Conservation (phyloP, 2,797 vertebrate species). For the Neosilurus mollespiculum region DNA sequence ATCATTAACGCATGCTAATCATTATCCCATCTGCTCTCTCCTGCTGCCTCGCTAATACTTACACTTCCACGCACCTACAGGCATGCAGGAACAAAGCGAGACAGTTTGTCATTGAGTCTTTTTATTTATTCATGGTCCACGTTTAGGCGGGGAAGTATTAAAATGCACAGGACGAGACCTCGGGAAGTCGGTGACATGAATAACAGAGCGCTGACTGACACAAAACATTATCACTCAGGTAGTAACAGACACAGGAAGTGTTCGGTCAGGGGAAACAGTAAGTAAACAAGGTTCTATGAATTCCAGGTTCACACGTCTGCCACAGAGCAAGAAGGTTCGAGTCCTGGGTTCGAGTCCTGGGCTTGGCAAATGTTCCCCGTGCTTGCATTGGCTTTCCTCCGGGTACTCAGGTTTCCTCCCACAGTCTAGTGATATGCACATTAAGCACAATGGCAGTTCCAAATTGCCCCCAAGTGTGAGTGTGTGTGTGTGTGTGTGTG, state of each 20-base stretch:
- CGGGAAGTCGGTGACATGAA: not conserved
- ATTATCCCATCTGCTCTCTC: slow-evolving; percentile 23
- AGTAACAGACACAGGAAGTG: not conserved
- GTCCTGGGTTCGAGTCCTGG: no score
- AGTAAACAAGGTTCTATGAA: not conserved
- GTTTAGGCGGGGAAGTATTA: not conserved
- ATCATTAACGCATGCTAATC: slow-evolving; percentile 26
- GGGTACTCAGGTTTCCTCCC: no score
- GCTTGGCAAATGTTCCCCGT: no score
- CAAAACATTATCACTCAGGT: not conserved
- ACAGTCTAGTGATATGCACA: no score
- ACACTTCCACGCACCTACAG: not conserved
- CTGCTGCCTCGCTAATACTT: not conserved
- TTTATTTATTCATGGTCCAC: slow-evolving; percentile 17
- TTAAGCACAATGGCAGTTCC: no score
- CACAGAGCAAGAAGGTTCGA: no score
- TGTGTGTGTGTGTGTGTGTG: no score
- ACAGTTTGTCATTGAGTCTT: not conserved
- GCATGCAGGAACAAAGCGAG: not conserved
- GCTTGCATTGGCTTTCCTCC: no score
- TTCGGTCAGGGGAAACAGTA: not conserved
- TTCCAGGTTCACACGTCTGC: not conserved
- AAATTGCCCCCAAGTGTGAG: no score
- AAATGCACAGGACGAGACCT: not conserved
- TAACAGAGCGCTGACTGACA: not conserved